A percentile compares a stretch with the other conserved stretches of the same genome.
phyloP scores from a whole-genome alignment of 2,797 vertebrate genomes.

The Acipenser oxyrinchus region DNA sequence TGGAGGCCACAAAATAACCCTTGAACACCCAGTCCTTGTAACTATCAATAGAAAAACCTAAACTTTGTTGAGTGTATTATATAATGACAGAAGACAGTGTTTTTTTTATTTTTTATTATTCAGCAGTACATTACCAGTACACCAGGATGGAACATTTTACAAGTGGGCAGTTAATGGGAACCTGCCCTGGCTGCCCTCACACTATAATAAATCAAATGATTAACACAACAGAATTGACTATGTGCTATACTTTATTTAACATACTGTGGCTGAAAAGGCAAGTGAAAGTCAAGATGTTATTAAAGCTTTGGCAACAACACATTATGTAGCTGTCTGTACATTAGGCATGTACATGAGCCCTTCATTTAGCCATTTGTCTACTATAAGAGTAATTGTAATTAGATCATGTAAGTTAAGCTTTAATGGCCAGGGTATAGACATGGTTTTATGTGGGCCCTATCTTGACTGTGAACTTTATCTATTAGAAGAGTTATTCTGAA shows the following conservation, averaged over 20 bases:
- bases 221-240: conserved; percentile 2
- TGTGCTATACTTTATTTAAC: conserved; percentile 3
- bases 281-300: conserved; percentile 41
- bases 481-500: neutral
- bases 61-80: too few relatives aligned
- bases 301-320: conserved; percentile 39
- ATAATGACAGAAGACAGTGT: neutral
- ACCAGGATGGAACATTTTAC: neutral
- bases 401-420: neutral
- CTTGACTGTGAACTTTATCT: neutral
- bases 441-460: neutral
- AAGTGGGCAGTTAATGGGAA: conserved; percentile 6
- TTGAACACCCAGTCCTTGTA: too few relatives aligned
- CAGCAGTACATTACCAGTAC: neutral
- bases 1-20: too few relatives aligned
- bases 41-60: too few relatives aligned
- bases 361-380: neutral
- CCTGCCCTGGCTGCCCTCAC: conserved; percentile 3
- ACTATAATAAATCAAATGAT: conserved; percentile 4
- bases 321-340: conserved; percentile 26
- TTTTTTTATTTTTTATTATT: conserved; percentile 1
- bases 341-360: conserved; percentile 21
- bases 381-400: neutral
- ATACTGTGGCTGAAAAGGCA: neutral
- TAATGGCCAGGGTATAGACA: neutral